Percentiles rank a stretch among this genome's conserved stretches.
These are phyloP conservation scores for Etheostoma nigrum DNA, from an alignment of 2,797 vertebrate genomes.

Conservation along the genomic window DNA sequence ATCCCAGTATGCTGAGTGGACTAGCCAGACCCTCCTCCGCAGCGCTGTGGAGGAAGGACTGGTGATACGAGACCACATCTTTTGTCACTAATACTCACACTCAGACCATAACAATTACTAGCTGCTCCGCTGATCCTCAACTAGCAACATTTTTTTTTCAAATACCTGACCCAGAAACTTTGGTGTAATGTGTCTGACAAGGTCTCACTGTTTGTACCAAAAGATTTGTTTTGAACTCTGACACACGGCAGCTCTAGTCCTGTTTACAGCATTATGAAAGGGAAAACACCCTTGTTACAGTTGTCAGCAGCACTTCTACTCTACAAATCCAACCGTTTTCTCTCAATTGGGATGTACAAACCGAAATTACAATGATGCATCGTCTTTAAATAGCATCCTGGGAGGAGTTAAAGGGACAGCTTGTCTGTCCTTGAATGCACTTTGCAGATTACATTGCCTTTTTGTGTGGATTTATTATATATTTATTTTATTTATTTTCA, in stretches of 20 bases:
- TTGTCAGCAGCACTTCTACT: neutral
- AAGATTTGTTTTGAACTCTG: neutral
- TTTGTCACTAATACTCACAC: too few species aligned
- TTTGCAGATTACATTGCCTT: slow-evolving; percentile 50
- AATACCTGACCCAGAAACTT: neutral
- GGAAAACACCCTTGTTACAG: neutral
- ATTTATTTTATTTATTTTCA: too few species aligned
- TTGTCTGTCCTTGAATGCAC: slow-evolving; percentile 32
- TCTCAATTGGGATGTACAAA: neutral
- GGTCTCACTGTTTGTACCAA: neutral
- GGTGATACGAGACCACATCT: too few species aligned
- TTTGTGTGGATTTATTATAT: slow-evolving; percentile 35
- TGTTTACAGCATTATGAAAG: neutral
- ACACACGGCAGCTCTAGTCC: neutral
- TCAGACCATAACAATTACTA: neutral
- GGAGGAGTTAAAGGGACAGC: slow-evolving; percentile 6
- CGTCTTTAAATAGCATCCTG: slow-evolving; percentile 15
- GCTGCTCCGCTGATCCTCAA: neutral
- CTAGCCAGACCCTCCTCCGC: too few species aligned
- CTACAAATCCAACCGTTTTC: neutral
- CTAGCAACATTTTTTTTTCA: neutral
- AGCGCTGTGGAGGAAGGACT: too few species aligned
- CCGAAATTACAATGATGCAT: neutral
- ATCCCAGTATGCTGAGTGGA: too few species aligned
- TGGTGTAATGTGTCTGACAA: neutral